These are phyloP conservation scores for Papilio dardanus DNA, from an alignment of 1,140 invertebrate genomes.

Conservation along the genomic window DNA sequence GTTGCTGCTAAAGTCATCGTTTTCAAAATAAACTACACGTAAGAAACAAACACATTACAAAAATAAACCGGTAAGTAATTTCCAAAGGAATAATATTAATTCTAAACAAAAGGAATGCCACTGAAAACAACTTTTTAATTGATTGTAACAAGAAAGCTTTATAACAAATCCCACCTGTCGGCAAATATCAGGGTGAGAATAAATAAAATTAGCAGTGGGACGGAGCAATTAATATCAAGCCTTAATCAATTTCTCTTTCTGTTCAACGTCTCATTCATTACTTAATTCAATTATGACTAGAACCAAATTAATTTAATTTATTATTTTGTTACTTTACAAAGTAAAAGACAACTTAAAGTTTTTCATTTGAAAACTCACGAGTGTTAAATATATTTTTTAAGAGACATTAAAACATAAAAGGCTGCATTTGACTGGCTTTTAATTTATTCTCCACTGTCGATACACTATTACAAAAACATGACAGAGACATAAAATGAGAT, in stretches of 20 bases:
- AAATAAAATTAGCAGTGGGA: slow-evolving; percentile 21
- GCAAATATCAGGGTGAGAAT: slow-evolving; percentile 16
- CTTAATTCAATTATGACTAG: background rate
- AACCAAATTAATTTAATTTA: slow-evolving; percentile 14
- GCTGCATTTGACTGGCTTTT: background rate
- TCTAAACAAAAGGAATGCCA: background rate
- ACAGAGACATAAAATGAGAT: no score
- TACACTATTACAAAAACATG: no score
- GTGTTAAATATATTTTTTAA: background rate
- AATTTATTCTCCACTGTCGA: no score
- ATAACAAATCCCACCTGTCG: slow-evolving; percentile 25
- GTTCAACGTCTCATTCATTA: slow-evolving; percentile 5
- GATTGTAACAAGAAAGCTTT: background rate
- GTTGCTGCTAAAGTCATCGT: no score
- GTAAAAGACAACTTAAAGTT: background rate
- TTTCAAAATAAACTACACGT: no score
- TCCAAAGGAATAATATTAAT: background rate
- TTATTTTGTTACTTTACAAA: background rate
- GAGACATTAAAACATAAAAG: background rate
- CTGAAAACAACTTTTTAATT: slow-evolving; percentile 7
- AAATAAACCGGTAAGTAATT: background rate
- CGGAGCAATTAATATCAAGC: slow-evolving; percentile 28
- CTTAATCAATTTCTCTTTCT: slow-evolving; percentile 33
- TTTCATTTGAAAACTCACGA: background rate
- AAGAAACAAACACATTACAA: no score